Conservation (phyloP, 2,888 invertebrate species). For the Thymelicus lineola region DNA sequence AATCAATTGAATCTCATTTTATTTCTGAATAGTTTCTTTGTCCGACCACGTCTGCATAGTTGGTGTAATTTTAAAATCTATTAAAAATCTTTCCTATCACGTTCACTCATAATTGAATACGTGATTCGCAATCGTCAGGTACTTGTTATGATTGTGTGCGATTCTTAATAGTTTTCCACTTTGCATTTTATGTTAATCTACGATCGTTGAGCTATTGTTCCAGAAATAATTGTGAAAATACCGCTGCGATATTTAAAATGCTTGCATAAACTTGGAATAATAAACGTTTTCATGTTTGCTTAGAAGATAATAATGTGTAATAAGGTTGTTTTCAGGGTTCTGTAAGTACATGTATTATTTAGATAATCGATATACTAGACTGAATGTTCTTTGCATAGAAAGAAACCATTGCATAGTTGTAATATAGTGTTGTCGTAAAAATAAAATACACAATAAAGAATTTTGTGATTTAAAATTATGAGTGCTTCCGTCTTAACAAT, state of each 20-base stretch:
- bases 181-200: slow-evolving; percentile 69
- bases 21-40: slow-evolving; percentile 37
- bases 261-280: slow-evolving; percentile 28
- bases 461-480: slow-evolving; percentile 15
- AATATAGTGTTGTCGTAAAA: neutral
- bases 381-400: too few relatives aligned
- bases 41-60: slow-evolving; percentile 28
- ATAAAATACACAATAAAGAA: neutral
- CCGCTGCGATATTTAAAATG: slow-evolving; percentile 28
- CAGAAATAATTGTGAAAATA: slow-evolving; percentile 41
- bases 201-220: slow-evolving; percentile 44
- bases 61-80: slow-evolving; percentile 38
- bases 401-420: too few relatives aligned
- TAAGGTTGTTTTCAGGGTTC: slow-evolving; percentile 11
- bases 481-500: slow-evolving; percentile 10
- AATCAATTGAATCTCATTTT: slow-evolving; percentile 38
- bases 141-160: slow-evolving; percentile 50
- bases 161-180: slow-evolving; percentile 50
- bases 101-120: slow-evolving; percentile 63
- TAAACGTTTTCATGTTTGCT: slow-evolving; percentile 26
- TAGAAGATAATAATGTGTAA: neutral
- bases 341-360: too few relatives aligned
- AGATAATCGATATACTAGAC: too few relatives aligned
- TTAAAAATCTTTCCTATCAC: slow-evolving; percentile 51
- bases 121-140: slow-evolving; percentile 61